Percentiles rank a stretch among this genome's conserved stretches.
Conservation (phyloP, 2,113 vertebrate species). For the Amazona vittata region DNA sequence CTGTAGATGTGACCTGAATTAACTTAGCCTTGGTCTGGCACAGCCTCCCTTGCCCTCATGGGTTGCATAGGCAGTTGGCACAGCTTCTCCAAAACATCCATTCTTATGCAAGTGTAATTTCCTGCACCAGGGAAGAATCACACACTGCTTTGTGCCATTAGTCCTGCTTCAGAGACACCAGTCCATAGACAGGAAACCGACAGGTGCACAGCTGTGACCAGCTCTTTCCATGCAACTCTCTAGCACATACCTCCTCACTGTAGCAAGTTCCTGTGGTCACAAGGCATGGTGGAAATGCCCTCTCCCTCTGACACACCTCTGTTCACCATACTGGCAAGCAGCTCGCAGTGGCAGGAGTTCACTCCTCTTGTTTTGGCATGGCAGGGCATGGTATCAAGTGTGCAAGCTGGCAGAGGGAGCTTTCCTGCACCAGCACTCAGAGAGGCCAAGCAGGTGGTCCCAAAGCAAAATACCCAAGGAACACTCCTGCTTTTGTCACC, state of each 20-base stretch:
- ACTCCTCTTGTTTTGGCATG: fast-evolving
- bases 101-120: background rate
- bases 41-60: background rate
- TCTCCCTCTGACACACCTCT: background rate
- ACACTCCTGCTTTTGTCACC: background rate
- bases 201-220: background rate
- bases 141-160: background rate
- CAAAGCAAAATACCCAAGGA: background rate
- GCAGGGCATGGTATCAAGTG: background rate
- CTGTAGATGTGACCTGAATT: background rate
- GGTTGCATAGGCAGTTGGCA: fast-evolving
- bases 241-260: background rate
- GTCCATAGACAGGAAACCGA: background rate
- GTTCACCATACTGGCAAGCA: background rate
- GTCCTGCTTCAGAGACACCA: background rate
- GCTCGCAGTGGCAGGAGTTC: background rate
- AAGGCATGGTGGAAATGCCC: background rate
- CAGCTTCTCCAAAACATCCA: background rate
- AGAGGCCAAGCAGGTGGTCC: background rate
- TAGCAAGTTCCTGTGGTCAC: background rate
- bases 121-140: background rate
- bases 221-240: background rate
- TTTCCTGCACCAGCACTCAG: background rate
- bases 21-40: background rate
- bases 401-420: background rate